Base-by-base conservation (phyloP, 2,797 vertebrate species). In the Pogonophryne albipinna region DNA sequence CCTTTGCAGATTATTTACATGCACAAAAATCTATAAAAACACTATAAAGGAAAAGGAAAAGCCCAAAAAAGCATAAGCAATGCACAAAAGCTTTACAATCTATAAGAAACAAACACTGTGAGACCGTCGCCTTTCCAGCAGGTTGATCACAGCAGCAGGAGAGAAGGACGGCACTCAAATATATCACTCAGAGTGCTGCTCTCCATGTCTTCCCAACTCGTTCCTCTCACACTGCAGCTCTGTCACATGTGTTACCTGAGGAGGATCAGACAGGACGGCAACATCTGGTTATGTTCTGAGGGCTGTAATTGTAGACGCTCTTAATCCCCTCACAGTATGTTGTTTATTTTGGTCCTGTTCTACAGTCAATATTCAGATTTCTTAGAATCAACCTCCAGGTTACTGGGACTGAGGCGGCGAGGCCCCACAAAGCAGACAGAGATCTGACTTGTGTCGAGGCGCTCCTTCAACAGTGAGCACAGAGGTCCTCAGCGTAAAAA, bases 281-380 rank as follows among this genome's bases (percentile, higher is more conserved):
- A 92, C 91, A 91, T 93, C 91, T 93, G 91, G 89, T 89, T 87
- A 85, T 87, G 88, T 88, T 92, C 90, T 85, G 77, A 82, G 81
- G 64, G 71, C 72, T 92, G 87, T 93, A 91, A 93, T 88, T 91
- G 86, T 90, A 92, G 89, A 88, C 83, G 86, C 77, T 78, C 84
- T 80, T 90, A 92, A 91, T 90, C 88, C 90, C 78, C 76, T 86
- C 82, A 76, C 74, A 78, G 85, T 82, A 74, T 83, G 80, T 83
- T 92, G 87, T 88, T 92, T 92, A 91, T 93, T 91, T 91, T 88
- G 79, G 88, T 90, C 78, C 79, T 66, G 76, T 86, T 87, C 84
- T 91, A 79, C 84, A 74, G 76, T 90, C 80, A 89, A 85, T 72
- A 85, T 85, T 66, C 87, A 86, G 75, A 74, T 85, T 91, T 92